Evolutionary conservation across 2,797 vertebrate species (phyloP).

Genomic region (Chelmon rostratus): DNA sequence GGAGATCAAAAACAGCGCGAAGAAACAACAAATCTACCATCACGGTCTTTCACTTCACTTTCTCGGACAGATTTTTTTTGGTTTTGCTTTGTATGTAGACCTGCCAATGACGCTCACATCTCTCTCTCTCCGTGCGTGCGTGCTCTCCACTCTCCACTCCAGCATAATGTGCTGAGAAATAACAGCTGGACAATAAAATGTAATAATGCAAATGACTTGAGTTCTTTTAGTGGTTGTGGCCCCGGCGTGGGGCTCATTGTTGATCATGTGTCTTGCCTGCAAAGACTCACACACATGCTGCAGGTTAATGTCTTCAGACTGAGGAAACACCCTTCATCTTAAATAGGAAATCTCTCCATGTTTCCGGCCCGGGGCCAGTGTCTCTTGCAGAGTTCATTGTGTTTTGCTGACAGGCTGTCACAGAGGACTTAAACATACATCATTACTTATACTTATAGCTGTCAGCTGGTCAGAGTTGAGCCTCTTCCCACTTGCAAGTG

Average conservation of each 20-base stretch:
- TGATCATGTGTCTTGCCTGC: constrained; percentile 3
- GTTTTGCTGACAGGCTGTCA: constrained; percentile 24
- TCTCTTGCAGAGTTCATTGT: not conserved
- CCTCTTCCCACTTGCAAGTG: not conserved
- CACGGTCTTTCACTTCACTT: not conserved
- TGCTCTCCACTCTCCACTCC: too few species aligned
- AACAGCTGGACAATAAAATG: too few species aligned
- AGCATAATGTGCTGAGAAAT: too few species aligned
- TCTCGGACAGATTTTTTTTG: not conserved
- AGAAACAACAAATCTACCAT: not conserved
- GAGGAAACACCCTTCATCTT: constrained; percentile 14
- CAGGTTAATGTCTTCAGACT: constrained; percentile 1
- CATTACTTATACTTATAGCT: constrained; percentile 10
- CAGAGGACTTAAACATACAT: constrained; percentile 1
- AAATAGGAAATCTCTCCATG: constrained; percentile 16
- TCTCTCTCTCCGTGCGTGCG: not conserved
- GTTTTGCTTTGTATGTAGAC: not conserved
- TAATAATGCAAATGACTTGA: too few species aligned
- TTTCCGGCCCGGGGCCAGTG: not conserved
- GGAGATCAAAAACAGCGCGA: constrained; percentile 36
- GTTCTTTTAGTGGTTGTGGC: not conserved
- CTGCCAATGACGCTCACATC: not conserved
- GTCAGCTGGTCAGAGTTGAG: constrained; percentile 12
- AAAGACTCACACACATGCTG: not conserved
- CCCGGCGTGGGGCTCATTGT: constrained; percentile 1